Conservation (phyloP, 2,113 vertebrate genomes). For the Puntigrus tetrazona region DNA sequence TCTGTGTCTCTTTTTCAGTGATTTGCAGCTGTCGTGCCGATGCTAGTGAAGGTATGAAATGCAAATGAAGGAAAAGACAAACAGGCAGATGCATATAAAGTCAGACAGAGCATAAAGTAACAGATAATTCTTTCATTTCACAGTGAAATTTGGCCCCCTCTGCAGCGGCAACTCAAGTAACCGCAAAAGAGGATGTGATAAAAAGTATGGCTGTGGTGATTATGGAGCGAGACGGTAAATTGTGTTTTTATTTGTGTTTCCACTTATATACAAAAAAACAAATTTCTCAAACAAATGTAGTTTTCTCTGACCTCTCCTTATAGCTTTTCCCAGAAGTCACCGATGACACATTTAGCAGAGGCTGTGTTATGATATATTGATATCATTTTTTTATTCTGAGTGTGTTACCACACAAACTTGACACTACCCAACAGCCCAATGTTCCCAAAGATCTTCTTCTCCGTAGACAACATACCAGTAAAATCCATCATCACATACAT, state of each 20-base stretch:
- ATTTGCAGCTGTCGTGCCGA: neutral
- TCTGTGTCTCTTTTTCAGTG: constrained; percentile 34
- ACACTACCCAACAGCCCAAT: neutral
- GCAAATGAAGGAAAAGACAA: neutral
- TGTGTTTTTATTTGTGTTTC: neutral
- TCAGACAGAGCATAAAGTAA: neutral
- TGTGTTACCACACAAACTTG: neutral
- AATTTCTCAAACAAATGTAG: neutral
- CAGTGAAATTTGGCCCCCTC: constrained; percentile 58
- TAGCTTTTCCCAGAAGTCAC: neutral
- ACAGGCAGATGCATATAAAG: neutral
- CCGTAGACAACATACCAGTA: neutral
- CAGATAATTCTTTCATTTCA: neutral
- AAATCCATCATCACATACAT: neutral
- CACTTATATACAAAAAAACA: neutral
- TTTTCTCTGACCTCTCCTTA: neutral
- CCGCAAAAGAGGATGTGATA: constrained; percentile 46
- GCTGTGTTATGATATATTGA: neutral
- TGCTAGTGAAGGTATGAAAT: neutral
- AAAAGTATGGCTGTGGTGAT: constrained; percentile 45
- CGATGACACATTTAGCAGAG: neutral
- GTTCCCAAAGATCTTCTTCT: neutral
- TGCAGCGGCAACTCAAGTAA: constrained; percentile 62
- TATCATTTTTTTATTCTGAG: neutral
- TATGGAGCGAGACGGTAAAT: constrained; percentile 57